A percentile compares a stretch with the other conserved stretches of the same genome.
phyloP scores from a whole-genome alignment of 2,888 invertebrate genomes.

The Xylota segnis region DNA sequence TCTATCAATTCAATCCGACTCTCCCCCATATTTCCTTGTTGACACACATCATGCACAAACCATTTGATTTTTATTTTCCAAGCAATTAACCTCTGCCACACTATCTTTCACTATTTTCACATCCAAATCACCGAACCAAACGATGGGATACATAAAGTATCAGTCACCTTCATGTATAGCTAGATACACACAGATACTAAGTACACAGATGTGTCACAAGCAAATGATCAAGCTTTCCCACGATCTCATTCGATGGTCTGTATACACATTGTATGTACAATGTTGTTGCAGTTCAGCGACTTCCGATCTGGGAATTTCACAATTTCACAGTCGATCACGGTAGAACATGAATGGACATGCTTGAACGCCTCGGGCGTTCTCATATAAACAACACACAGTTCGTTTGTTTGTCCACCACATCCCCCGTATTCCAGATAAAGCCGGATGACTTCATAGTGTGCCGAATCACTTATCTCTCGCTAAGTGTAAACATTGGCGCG shows the following conservation, averaged over 20 bases:
- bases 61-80: slow-evolving; percentile 18
- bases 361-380: slow-evolving; percentile 6
- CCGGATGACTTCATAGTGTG: slow-evolving; percentile 32
- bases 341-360: slow-evolving; percentile 63
- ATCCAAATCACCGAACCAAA: slow-evolving; percentile 28
- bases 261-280: slow-evolving; percentile 13
- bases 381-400: slow-evolving; percentile 32
- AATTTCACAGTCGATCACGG: slow-evolving; percentile 64
- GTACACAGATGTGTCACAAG: neutral
- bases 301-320: slow-evolving; percentile 62
- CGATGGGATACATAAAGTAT: slow-evolving; percentile 7
- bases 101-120: slow-evolving; percentile 6
- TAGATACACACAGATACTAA: slow-evolving; percentile 8
- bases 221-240: slow-evolving; percentile 56
- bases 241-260: slow-evolving; percentile 48
- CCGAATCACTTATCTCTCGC: slow-evolving; percentile 35
- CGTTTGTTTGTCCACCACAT: slow-evolving; percentile 5
- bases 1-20: slow-evolving; percentile 28
- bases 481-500: slow-evolving; percentile 52
- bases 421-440: slow-evolving; percentile 30
- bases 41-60: slow-evolving; percentile 35
- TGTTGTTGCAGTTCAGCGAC: slow-evolving; percentile 49
- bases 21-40: slow-evolving; percentile 18
- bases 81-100: slow-evolving; percentile 12
- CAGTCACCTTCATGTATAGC: neutral